Evolutionary conservation across 2,113 vertebrate species (phyloP).

Genomic region (Perognathus longimembris): DNA sequence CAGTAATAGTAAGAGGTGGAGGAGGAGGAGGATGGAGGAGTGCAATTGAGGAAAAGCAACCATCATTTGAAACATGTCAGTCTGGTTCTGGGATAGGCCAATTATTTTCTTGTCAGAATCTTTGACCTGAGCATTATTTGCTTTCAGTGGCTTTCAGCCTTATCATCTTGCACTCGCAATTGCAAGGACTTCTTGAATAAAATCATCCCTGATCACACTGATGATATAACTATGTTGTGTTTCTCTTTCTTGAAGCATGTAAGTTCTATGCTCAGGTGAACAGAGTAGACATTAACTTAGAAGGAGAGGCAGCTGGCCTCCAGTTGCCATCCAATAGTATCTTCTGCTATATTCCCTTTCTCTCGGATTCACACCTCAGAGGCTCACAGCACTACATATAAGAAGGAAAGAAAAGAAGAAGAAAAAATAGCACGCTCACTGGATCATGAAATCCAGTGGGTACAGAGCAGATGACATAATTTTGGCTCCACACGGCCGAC

Average conservation of each 20-base stretch:
- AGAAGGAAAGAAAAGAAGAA: neutral
- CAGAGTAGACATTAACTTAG: neutral
- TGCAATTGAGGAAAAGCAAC: rapidly evolving
- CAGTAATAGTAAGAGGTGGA: no score
- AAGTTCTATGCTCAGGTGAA: neutral
- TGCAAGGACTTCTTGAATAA: neutral
- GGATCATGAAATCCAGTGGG: neutral
- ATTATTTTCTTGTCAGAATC: neutral
- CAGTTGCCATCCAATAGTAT: neutral
- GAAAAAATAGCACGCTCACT: neutral
- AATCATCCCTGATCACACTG: rapidly evolving
- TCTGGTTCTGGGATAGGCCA: neutral
- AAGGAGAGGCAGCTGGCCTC: neutral
- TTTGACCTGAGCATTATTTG: neutral
- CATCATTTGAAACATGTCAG: neutral
- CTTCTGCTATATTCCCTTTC: neutral
- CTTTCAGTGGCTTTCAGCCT: neutral
- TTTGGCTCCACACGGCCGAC: neutral
- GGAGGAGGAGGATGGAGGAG: neutral
- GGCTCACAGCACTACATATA: neutral
- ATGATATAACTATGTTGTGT: neutral
- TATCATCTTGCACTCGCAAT: neutral
- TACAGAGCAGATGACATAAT: neutral
- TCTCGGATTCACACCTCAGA: neutral
- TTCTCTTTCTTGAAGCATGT: neutral